These are phyloP conservation scores for Rhinichthys osculus DNA, from an alignment of 2,797 vertebrate species.

Conservation along the genomic window DNA sequence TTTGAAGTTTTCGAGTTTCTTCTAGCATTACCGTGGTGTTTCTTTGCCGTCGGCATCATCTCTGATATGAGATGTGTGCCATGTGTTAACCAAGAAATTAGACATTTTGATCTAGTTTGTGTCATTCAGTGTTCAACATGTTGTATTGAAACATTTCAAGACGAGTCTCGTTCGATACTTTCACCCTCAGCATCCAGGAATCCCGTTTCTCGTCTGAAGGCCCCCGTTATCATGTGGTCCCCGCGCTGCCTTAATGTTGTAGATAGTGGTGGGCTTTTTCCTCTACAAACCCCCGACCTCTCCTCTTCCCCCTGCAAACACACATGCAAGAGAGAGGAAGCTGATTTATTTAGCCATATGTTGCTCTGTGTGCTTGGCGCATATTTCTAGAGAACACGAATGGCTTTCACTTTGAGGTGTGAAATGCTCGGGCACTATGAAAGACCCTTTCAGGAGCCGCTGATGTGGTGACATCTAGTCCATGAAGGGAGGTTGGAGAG, in stretches of 20 bases:
- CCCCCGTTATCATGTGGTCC: conserved; percentile 59
- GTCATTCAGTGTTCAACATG: conserved; percentile 79
- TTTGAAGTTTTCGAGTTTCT: conserved; percentile 36
- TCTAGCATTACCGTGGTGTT: conserved; percentile 75
- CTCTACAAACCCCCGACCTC: conserved; percentile 9
- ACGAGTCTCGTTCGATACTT: conserved; percentile 45
- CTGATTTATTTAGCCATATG: conserved; percentile 47
- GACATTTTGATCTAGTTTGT: conserved; percentile 65
- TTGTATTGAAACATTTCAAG: conserved; percentile 84
- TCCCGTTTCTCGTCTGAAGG: neutral
- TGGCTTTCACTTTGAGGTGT: conserved; percentile 49
- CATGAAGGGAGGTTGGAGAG: conserved; percentile 37
- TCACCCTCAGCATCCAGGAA: conserved; percentile 32
- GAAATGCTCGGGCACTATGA: conserved; percentile 57
- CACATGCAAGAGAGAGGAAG: conserved; percentile 47
- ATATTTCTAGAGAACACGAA: conserved; percentile 41
- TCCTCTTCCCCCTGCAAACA: conserved; percentile 16
- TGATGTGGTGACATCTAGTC: conserved; percentile 36
- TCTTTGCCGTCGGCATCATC: conserved; percentile 66
- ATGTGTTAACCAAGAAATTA: conserved; percentile 66
- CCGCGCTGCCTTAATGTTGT: conserved; percentile 82
- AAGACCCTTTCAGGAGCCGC: conserved; percentile 61
- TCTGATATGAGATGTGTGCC: conserved; percentile 78
- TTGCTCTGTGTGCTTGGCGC: conserved; percentile 28
- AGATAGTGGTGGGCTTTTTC: conserved; percentile 73